Base-by-base conservation (phyloP, 1,140 invertebrate species). In the Semibalanus balanoides region DNA sequence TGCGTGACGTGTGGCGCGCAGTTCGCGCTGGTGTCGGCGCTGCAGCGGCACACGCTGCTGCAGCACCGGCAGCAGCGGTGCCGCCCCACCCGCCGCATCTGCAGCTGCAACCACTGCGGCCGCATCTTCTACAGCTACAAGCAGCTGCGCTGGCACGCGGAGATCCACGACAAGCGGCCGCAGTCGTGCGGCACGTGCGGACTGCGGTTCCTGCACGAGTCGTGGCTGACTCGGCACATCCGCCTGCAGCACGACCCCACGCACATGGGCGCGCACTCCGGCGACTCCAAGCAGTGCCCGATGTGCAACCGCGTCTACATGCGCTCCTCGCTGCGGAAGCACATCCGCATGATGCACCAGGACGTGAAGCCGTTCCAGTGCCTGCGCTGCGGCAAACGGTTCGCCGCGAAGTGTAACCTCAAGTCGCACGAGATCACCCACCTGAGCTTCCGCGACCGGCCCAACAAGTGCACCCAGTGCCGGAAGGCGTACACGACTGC, bases 361-460 rank as follows among this genome's bases (percentile, higher is more conserved):
- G 91, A 89, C 28, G 87, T 89, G 74, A 88, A 89, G 74, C 91
- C 91, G 11, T 92, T 88, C 84, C 86, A 88, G 74, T 95, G 93
- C 84, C 86, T 90, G 75, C 89, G 94, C 40, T 95, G 93, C 84
- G 91, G 90, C 78, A 94, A 93, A 82, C 86, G 88, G 35, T 95
- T 95, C 84, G 90, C 89, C 74, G 94, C 93, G 70, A 93, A 93
- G 84, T 93, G 92, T 91, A 95, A 95, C 83, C 85, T 95, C 69
- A 91, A 93, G 80, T 86, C 93, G 78, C 93, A 95, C 84, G 89
- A 90, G 76, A 95, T 93, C 93, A 93, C 92, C n/a, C 93, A 95
- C 83, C 90, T 90, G 27, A 90, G 89, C 69, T 88, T 92, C 35
- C 90, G 89, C 0, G 88, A 90, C 28, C 93, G 93, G 82, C 93